phyloP scores from a whole-genome alignment of 2,113 vertebrate species.

The Amia ocellicauda region DNA sequence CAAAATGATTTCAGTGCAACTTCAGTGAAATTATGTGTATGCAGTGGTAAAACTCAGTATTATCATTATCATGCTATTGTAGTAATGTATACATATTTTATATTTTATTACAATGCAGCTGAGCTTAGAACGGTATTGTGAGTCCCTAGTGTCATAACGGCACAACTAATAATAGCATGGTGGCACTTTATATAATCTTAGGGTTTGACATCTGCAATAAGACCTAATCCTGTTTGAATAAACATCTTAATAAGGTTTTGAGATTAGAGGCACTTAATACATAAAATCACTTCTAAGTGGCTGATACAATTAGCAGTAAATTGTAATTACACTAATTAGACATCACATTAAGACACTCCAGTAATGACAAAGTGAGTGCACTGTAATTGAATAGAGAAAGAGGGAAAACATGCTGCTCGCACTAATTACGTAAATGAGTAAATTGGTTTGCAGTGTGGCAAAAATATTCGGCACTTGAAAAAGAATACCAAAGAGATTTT shows the following conservation, averaged over 20 bases:
- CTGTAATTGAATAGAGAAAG: conserved; percentile 79
- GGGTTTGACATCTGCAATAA: conserved; percentile 72
- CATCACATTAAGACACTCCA: conserved; percentile 83
- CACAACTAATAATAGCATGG: conserved; percentile 28
- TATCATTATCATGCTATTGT: too few relatives aligned
- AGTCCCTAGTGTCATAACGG: neutral
- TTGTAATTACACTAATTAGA: conserved; percentile 90
- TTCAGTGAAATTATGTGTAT: too few relatives aligned
- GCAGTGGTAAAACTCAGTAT: neutral
- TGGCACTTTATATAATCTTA: conserved; percentile 65
- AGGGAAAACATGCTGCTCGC: conserved; percentile 77
- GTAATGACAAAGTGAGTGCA: conserved; percentile 80
- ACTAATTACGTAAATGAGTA: conserved; percentile 79
- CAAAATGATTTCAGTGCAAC: too few relatives aligned
- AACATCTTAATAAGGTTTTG: conserved; percentile 79
- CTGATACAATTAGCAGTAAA: conserved; percentile 83
- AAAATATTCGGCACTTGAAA: conserved; percentile 23
- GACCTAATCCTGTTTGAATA: conserved; percentile 78
- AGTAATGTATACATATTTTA: neutral
- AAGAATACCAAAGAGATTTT: neutral
- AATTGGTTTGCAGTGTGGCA: conserved; percentile 77
- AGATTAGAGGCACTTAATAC: conserved; percentile 77
- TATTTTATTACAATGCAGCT: neutral
- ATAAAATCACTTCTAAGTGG: conserved; percentile 81
- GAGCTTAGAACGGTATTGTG: neutral